A percentile compares a stretch with the other conserved stretches of the same genome.
Evolutionary conservation across 2,797 vertebrate genomes (phyloP).

Genomic region (Semotilus atromaculatus): DNA sequence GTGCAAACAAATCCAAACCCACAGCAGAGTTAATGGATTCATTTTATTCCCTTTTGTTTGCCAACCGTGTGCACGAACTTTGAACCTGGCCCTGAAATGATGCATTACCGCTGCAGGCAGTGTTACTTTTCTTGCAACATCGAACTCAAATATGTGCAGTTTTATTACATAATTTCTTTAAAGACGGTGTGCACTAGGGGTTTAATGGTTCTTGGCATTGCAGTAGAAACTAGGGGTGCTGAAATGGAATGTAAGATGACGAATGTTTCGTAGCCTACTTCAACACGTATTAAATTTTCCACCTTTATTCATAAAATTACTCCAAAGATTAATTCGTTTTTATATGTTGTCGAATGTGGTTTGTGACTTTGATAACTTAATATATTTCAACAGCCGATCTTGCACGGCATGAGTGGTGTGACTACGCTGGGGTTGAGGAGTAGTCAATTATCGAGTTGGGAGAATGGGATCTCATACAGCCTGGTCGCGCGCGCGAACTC

Average conservation of each 20-base stretch:
- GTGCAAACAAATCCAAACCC: constrained; percentile 45
- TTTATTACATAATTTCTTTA: not conserved
- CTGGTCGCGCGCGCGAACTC: too few relatives aligned
- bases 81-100: constrained; percentile 14
- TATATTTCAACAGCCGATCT: not conserved
- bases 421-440: not conserved
- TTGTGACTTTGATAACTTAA: not conserved
- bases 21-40: constrained; percentile 20
- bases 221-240: not conserved
- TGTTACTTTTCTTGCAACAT: not conserved
- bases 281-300: not conserved
- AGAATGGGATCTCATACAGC: too few relatives aligned
- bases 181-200: not conserved
- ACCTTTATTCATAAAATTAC: not conserved
- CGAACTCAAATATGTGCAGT: not conserved
- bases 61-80: constrained; percentile 18
- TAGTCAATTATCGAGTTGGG: too few relatives aligned
- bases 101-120: not conserved
- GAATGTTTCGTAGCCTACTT: not conserved
- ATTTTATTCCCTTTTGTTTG: constrained; percentile 45
- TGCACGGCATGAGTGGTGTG: not conserved
- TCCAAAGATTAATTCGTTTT: not conserved
- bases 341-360: not conserved
- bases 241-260: not conserved
- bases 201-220: not conserved